phyloP scores from a whole-genome alignment of 92 coral and sea anemone genomes.

The Ricordea florida region DNA sequence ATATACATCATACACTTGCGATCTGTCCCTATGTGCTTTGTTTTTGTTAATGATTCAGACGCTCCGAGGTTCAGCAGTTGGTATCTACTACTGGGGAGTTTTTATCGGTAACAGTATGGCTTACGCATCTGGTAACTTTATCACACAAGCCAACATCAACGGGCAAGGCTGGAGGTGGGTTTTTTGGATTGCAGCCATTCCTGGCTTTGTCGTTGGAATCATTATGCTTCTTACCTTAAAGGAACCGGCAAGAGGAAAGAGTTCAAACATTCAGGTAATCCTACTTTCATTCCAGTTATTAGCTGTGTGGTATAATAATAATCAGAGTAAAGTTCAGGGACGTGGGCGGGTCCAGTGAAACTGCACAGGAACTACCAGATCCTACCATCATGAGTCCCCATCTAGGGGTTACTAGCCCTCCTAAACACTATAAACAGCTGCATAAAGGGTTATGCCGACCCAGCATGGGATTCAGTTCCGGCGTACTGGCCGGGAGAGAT shows the following conservation, averaged over 20 bases:
- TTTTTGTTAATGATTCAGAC: too few species aligned
- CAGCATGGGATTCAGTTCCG: too few species aligned
- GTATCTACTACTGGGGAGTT: constrained; percentile 98
- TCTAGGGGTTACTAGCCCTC: too few species aligned
- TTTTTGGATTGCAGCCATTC: constrained; percentile 95
- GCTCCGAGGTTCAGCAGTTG: constrained; percentile 95
- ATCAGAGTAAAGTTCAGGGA: not conserved
- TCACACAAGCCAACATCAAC: constrained; percentile 82
- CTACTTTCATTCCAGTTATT: not conserved
- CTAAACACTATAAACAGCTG: too few species aligned
- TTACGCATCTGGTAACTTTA: constrained; percentile 95
- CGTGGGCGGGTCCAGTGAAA: too few species aligned
- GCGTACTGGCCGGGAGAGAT: too few species aligned
- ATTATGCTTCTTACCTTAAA: constrained; percentile 82
- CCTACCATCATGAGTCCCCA: too few species aligned
- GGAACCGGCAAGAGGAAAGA: constrained; percentile 74
- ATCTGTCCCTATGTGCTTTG: not conserved
- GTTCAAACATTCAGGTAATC: constrained; percentile 29
- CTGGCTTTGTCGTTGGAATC: constrained; percentile 84
- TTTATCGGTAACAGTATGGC: constrained; percentile 97
- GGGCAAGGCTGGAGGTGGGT: constrained; percentile 99
- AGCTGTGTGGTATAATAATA: too few species aligned
- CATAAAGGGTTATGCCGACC: too few species aligned
- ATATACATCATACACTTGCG: too few species aligned
- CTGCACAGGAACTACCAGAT: too few species aligned